Evolutionary conservation across 2,797 vertebrate genomes (phyloP), one percentile per base, ranked within the genome.

Genomic region (Sebastes nivosus): DNA sequence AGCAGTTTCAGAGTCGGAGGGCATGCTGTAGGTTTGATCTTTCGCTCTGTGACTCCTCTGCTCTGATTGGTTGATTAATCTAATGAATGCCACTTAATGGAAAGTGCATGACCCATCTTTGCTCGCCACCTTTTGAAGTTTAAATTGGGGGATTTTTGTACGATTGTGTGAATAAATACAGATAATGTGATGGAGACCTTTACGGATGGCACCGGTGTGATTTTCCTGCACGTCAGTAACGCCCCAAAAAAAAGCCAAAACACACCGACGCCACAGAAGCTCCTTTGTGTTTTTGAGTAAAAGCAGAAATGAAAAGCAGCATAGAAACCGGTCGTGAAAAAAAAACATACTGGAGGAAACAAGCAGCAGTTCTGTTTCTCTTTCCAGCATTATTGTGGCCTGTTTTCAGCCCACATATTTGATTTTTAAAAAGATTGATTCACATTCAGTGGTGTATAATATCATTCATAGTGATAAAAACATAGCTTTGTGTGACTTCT

Each of bases 71-170:
- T 75, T 76, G 72, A 79, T 83, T 54, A 88, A 89, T 87, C 67
- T 24, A 91, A 90, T 91, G 38, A 81, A 80, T 75, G 72, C 29
- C 68, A 32, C 25, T 4, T 80, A 89, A 90, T 83, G 71, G 65
- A 52, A 79, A 77, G 79, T 34, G 82, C 85, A 69, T 90, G 89
- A 90, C 81, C 81, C 16, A 32, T 6, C 64, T 29, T 25, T 16
- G 38, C 64, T 24, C 6, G 60, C 9, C n/a, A 8, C 27, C 46
- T 82, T 81, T 90, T 86, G 70, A 85, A 65, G 72, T 64, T 63
- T 18, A 65, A 73, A 67, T 22, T 8, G 42, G 78, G 78, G 72
- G 76, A 81, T 76, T 55, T 64, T 30, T 67, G 67, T 71, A 73
- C 22, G 24, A 83, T 78, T 82, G 81, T 82, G 78, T 58, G 61